phyloP scores from a whole-genome alignment of 1,140 invertebrate genomes.

The Diploscapter pachys region DNA sequence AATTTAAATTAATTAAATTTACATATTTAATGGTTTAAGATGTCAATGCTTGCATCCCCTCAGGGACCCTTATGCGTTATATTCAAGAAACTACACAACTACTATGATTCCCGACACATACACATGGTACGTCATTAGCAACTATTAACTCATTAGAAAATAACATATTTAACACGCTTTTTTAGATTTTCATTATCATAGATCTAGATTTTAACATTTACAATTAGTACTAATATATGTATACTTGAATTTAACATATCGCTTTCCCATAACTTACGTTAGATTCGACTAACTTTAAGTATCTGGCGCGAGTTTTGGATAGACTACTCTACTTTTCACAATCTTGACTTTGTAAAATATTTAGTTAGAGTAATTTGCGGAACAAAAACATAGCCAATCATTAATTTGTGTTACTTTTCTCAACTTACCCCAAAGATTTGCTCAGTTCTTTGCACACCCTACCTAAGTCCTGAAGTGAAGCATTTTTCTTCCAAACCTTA shows the following conservation, averaged over 20 bases:
- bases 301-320: background rate
- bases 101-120: slow-evolving; percentile 34
- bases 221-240: background rate
- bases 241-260: background rate
- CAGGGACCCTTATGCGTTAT: slow-evolving; percentile 31
- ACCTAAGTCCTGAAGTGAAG: too few relatives aligned
- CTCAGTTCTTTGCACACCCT: too few relatives aligned
- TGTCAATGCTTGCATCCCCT: slow-evolving; percentile 69
- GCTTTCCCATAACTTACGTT: background rate
- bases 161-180: background rate
- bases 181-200: background rate
- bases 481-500: too few relatives aligned
- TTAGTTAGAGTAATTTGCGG: too few relatives aligned
- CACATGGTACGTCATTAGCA: slow-evolving; percentile 38
- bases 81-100: slow-evolving; percentile 36
- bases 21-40: slow-evolving; percentile 45
- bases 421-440: too few relatives aligned
- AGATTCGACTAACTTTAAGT: slow-evolving; percentile 1
- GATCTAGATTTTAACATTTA: background rate
- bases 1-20: too few relatives aligned
- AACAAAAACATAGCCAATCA: too few relatives aligned
- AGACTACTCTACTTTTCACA: too few relatives aligned
- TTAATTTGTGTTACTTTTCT: too few relatives aligned
- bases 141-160: background rate
- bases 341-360: too few relatives aligned